Conservation (phyloP, 2,888 invertebrate genomes). For the Himalopsyche kuldschensis region DNA sequence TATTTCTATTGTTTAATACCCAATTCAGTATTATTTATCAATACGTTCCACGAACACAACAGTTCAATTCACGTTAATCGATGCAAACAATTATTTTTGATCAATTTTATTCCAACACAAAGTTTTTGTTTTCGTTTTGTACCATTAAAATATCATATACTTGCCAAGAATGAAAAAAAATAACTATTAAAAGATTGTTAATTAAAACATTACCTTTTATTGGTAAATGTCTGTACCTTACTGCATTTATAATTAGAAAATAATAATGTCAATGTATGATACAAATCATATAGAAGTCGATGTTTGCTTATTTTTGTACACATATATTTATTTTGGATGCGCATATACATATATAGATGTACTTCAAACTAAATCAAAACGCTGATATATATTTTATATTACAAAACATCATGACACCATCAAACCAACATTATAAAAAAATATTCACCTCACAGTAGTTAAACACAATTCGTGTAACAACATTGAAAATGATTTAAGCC, state of each 20-base stretch:
- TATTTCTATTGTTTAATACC: not conserved
- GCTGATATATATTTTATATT: not conserved
- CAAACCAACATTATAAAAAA: no score
- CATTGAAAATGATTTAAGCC: no score
- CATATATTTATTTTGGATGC: conserved; percentile 25
- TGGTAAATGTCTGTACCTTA: conserved; percentile 5
- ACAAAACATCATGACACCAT: not conserved
- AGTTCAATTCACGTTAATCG: not conserved
- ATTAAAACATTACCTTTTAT: not conserved
- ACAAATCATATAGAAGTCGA: conserved; percentile 1
- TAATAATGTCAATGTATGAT: not conserved
- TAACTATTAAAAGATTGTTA: not conserved
- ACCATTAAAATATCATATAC: no score
- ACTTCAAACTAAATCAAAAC: not conserved
- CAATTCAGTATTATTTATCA: not conserved
- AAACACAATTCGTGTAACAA: no score
- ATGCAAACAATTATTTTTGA: not conserved
- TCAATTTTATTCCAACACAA: not conserved
- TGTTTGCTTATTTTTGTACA: conserved; percentile 25
- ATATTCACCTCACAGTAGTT: no score
- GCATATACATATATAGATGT: conserved; percentile 15
- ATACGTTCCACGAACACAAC: no score
- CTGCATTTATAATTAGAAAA: conserved; percentile 16
- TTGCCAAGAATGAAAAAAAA: no score
- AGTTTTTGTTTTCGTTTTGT: no score